A percentile compares a stretch with the other conserved stretches of the same genome.
Conservation (phyloP, 92 coral and sea anemone genomes). For the Meandrina meandrites region DNA sequence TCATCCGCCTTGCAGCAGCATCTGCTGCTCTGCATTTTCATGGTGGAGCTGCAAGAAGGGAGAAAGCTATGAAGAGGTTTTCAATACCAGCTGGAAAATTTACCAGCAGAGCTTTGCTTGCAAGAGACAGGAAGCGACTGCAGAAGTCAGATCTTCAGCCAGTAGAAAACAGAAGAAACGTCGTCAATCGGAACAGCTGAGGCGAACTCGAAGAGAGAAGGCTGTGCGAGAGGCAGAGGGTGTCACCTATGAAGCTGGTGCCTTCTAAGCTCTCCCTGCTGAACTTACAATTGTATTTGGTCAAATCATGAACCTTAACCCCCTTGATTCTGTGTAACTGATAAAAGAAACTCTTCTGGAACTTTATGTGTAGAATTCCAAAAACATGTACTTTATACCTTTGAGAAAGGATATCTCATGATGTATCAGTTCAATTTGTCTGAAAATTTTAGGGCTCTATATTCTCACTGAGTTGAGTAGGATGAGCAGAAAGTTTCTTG, state of each 20-base stretch:
- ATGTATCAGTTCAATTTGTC: conserved; percentile 42
- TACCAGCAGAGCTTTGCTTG: conserved; percentile 25
- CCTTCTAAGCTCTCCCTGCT: conserved; percentile 19
- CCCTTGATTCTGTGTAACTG: background rate
- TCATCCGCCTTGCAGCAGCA: conserved; percentile 57
- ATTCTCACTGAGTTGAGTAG: conserved; percentile 23
- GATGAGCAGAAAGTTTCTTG: conserved; percentile 26
- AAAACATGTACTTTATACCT: conserved; percentile 24
- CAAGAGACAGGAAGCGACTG: conserved; percentile 45
- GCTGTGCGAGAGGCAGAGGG: conserved; percentile 51
- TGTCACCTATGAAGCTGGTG: conserved; percentile 51
- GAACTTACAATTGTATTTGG: background rate
- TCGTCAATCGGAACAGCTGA: conserved; percentile 22
- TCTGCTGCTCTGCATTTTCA: conserved; percentile 56
- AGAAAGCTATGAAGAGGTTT: conserved; percentile 48
- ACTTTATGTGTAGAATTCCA: conserved; percentile 42
- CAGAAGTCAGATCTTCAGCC: conserved; percentile 42
- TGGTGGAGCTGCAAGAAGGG: conserved; percentile 60
- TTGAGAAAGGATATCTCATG: conserved; percentile 57
- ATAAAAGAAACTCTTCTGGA: conserved; percentile 1
- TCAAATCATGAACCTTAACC: background rate
- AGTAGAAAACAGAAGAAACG: conserved; percentile 43
- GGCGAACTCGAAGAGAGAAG: conserved; percentile 25
- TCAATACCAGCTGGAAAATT: conserved; percentile 50
- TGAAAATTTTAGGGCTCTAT: conserved; percentile 47